phyloP scores from a whole-genome alignment of 2,113 vertebrate genomes.

The Tiliqua scincoides region DNA sequence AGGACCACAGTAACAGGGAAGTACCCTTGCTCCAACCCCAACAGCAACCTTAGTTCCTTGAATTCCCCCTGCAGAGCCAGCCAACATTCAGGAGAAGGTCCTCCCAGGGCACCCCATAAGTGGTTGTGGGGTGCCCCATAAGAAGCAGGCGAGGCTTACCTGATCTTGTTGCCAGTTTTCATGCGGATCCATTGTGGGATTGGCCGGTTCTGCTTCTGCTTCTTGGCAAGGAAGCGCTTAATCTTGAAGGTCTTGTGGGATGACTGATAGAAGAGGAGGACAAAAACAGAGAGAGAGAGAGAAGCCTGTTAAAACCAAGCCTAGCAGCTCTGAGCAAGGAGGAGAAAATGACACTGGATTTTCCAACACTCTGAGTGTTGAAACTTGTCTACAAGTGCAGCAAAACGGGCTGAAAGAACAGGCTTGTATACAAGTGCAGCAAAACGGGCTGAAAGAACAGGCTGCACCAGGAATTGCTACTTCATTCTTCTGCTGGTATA shows the following conservation, averaged over 20 bases:
- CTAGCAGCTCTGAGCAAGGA: not conserved
- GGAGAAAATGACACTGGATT: not conserved
- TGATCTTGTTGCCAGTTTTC: slow-evolving; percentile 99
- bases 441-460: too few species aligned
- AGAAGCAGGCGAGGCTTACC: slow-evolving; percentile 72
- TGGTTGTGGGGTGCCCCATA: too few species aligned
- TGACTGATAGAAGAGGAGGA: slow-evolving; percentile 76
- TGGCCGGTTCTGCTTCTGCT: slow-evolving; percentile 98
- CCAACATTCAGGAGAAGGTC: too few species aligned
- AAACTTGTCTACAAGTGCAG: too few species aligned
- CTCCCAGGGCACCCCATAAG: not conserved
- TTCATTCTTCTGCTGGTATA: too few species aligned
- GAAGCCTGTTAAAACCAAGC: not conserved
- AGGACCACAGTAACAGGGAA: too few species aligned
- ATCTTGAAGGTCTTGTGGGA: slow-evolving; percentile 98
- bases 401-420: too few species aligned
- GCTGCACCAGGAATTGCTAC: too few species aligned
- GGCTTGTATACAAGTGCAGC: too few species aligned
- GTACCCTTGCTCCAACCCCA: not conserved
- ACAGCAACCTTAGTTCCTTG: not conserved
- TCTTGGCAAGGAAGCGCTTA: slow-evolving; percentile 96
- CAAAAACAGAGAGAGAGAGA: not conserved
- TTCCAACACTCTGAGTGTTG: too few species aligned
- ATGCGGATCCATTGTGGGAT: slow-evolving; percentile 98
- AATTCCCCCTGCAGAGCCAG: not conserved